Evolutionary conservation across 2,888 invertebrate genomes (phyloP), one percentile per base, ranked within the genome.

Genomic region (Lydus trimaculatus): DNA sequence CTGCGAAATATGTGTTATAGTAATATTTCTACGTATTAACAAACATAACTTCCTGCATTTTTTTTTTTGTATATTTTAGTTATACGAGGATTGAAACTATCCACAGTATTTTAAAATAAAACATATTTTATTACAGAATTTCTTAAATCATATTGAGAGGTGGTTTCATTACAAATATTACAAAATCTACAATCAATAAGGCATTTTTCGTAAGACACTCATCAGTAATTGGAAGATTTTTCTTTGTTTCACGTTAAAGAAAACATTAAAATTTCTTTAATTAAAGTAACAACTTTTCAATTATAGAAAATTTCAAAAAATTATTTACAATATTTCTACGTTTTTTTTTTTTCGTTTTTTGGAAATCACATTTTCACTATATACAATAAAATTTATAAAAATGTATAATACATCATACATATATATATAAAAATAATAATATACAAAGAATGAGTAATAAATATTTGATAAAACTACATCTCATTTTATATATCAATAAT

Each of bases 331-430:
- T 43, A 17, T n/a, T 7, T 43, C 43, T 43, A 43, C 2, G 11
- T 33, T 4, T 33, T 33, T 33, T 33, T 33, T 11, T 11, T 33
- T 33, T 33, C 2, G 8, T 33, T 43, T 43, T n/a, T n/a, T 43
- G 17, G 43, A n/a, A 43, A 43, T 43, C 43, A 43, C 43, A 43
- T 43, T n/a, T 43, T 43, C 17, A n/a, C 43, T 43, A 43, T 43
- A 43, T 43, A 43, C 43, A 43, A 43, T 43, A 43, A 43, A 43
- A 43, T 43, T 43, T 43, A 43, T 43, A 43, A 43, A 43, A 43
- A 43, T 43, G 43, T 43, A 43, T 43, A 28, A n/a, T n/a, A 39
- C 39, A 39, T 15, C 43, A 43, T 43, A 39, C 43, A 36, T 36
- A 36, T 36, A 43, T 43, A 43, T 36, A 43, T 43, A 43, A 43